These are phyloP conservation scores for Alcedo quadribrachys DNA, from an alignment of 2,797 vertebrate species.

Conservation along the genomic window DNA sequence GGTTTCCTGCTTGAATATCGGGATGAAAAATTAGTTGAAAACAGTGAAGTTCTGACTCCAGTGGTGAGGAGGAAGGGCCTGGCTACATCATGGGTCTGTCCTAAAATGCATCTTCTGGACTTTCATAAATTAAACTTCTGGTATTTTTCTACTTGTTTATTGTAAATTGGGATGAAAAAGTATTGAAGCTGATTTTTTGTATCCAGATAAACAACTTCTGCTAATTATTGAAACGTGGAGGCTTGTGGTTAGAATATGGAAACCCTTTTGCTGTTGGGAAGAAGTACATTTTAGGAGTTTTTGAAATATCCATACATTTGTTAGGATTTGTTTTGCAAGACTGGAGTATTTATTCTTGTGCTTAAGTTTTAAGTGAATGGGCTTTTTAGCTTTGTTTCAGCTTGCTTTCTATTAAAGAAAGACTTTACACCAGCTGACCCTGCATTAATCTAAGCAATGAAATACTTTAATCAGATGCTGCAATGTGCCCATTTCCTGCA, in stretches of 20 bases:
- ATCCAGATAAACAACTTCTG: neutral
- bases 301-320: neutral
- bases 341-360: neutral
- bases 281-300: neutral
- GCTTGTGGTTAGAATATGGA: neutral
- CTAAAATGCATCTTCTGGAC: neutral
- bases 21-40: neutral
- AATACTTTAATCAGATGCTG: conserved; percentile 59
- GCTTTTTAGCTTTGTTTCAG: conserved; percentile 28
- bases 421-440: conserved; percentile 33
- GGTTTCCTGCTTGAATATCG: neutral
- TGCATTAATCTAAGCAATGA: conserved; percentile 47
- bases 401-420: conserved; percentile 40
- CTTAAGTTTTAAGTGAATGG: neutral
- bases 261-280: neutral
- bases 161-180: neutral
- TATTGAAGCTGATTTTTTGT: neutral
- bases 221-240: neutral
- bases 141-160: neutral
- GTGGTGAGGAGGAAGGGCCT: neutral
- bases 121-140: neutral
- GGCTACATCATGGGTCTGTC: neutral
- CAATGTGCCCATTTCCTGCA: conserved; percentile 50
- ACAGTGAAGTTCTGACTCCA: neutral
- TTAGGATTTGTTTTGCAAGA: neutral